phyloP scores from a whole-genome alignment of 2,113 vertebrate species.

The Tychaedon coryphoeus region DNA sequence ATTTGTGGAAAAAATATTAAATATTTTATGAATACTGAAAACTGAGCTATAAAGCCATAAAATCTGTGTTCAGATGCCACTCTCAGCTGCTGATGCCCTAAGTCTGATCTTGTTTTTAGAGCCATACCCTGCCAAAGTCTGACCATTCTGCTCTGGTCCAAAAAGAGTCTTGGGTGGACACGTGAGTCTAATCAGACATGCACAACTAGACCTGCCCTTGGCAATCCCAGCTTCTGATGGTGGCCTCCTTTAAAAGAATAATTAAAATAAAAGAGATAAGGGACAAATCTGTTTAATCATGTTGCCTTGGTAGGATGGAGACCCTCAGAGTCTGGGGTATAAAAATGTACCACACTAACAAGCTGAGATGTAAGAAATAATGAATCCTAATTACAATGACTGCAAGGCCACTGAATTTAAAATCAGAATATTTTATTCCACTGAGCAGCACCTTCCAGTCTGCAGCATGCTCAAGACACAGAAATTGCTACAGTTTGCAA shows the following conservation, averaged over 20 bases:
- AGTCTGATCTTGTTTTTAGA: background rate
- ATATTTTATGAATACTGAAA: background rate
- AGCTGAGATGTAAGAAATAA: background rate
- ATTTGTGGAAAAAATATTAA: background rate
- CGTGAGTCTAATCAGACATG: background rate
- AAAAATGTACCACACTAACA: background rate
- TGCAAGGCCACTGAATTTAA: background rate
- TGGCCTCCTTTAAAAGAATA: background rate
- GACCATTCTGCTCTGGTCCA: background rate
- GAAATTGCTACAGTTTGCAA: background rate
- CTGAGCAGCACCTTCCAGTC: background rate
- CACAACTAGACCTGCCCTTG: background rate
- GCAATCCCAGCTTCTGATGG: background rate
- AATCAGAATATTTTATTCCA: background rate
- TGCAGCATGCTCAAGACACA: background rate
- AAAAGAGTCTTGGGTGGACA: background rate
- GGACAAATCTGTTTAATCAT: background rate
- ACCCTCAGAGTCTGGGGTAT: background rate
- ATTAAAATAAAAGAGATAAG: background rate
- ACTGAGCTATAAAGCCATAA: background rate
- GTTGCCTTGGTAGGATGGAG: background rate
- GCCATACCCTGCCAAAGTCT: background rate
- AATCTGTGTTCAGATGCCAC: background rate
- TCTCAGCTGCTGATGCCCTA: background rate
- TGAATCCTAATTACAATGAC: background rate